Conservation (phyloP, 2,888 invertebrate species). For the Leuctra nigra region DNA sequence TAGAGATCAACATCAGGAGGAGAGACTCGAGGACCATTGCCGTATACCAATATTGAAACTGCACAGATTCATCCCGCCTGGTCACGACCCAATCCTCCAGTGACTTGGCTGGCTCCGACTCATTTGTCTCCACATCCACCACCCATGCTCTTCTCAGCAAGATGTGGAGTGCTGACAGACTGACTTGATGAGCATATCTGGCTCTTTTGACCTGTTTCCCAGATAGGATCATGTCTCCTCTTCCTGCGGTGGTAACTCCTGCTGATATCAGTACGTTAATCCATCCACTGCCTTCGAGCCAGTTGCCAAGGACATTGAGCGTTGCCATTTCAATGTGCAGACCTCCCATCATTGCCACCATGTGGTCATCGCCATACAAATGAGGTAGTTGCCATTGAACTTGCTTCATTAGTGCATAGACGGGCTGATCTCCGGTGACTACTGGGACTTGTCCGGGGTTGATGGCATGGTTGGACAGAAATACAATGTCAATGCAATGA, state of each 20-base stretch:
- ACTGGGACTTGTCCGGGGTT: too few species aligned
- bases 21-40: constrained; percentile 3
- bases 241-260: constrained; percentile 30
- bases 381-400: too few species aligned
- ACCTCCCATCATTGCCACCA: too few species aligned
- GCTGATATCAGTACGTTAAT: constrained; percentile 31
- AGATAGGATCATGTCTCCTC: constrained; percentile 28
- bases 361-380: too few species aligned
- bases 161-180: constrained; percentile 24
- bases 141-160: constrained; percentile 15
- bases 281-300: too few species aligned
- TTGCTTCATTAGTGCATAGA: too few species aligned
- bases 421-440: too few species aligned
- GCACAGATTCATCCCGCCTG: background rate
- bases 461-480: too few species aligned
- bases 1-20: constrained; percentile 1
- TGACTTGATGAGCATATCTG: constrained; percentile 30
- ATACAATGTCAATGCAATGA: too few species aligned
- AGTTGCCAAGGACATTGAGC: too few species aligned
- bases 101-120: background rate
- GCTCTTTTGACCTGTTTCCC: constrained; percentile 22
- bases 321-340: too few species aligned
- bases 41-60: constrained; percentile 14
- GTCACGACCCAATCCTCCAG: constrained; percentile 5
- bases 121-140: constrained; percentile 5